A percentile compares a stretch with the other conserved stretches of the same genome.
Conservation (phyloP, 2,113 vertebrate species). For the Macroglossus sobrinus region DNA sequence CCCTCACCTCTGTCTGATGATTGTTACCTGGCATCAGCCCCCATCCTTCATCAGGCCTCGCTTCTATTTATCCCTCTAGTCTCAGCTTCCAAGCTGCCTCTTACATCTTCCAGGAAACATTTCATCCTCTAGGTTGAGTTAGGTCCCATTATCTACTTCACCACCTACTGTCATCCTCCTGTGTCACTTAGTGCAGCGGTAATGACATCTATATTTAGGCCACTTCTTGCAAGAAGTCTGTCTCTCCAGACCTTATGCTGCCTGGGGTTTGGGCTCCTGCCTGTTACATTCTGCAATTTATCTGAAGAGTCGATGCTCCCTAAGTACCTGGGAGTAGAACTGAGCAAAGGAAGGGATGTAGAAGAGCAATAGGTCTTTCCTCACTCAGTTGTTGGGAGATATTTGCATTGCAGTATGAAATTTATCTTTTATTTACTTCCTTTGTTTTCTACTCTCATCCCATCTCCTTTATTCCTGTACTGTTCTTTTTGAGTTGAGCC, state of each 20-base stretch:
- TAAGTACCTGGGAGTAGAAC: background rate
- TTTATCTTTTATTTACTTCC: background rate
- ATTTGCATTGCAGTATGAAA: background rate
- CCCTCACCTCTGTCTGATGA: background rate
- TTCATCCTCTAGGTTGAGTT: background rate
- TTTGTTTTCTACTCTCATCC: background rate
- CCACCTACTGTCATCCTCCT: background rate
- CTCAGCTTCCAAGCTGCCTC: background rate
- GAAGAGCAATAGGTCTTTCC: background rate
- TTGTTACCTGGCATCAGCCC: too few relatives aligned
- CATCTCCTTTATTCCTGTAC: background rate
- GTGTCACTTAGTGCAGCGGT: too few relatives aligned
- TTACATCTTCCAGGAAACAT: background rate
- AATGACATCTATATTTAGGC: background rate
- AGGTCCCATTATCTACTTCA: accelerated
- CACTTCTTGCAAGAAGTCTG: background rate
- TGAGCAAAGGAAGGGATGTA: background rate
- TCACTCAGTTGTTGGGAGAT: background rate
- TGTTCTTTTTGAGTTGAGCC: background rate
- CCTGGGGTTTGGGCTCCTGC: background rate
- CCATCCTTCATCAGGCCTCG: too few relatives aligned
- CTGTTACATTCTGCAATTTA: background rate
- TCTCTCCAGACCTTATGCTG: background rate
- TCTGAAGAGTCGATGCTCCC: background rate
- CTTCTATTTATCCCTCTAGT: background rate